Percentiles rank a stretch among this genome's conserved stretches.
Evolutionary conservation across 2,797 vertebrate species (phyloP).

Genomic region (Netta rufina): DNA sequence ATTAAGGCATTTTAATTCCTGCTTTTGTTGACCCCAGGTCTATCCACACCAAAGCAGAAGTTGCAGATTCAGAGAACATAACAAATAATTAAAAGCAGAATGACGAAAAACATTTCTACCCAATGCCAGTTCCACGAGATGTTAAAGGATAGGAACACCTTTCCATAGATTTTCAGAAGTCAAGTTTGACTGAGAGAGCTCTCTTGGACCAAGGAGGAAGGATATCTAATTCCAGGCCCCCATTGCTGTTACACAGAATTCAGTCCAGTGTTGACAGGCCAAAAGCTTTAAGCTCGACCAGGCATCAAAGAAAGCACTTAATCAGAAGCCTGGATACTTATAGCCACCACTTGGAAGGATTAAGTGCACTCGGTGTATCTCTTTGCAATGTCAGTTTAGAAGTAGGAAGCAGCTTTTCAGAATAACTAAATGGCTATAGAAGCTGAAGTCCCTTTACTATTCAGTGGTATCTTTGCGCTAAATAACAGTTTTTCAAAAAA

Average conservation of each 20-base stretch:
- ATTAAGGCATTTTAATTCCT: neutral
- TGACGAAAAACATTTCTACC: neutral
- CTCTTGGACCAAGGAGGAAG: neutral
- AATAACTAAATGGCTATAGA: neutral
- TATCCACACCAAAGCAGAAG: neutral
- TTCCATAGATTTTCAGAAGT: neutral
- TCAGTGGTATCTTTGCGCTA: neutral
- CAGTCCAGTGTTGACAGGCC: neutral
- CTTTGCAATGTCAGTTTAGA: neutral
- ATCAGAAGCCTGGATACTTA: neutral
- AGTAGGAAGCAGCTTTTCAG: neutral
- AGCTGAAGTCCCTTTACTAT: neutral
- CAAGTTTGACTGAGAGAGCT: rapidly evolving
- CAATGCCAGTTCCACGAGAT: neutral
- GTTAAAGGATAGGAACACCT: neutral
- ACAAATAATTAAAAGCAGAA: neutral
- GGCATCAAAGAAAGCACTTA: neutral
- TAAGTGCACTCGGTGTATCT: neutral
- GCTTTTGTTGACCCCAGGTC: neutral
- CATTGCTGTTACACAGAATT: no score
- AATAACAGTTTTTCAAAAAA: neutral
- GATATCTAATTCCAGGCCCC: rapidly evolving
- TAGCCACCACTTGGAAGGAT: neutral
- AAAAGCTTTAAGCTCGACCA: neutral
- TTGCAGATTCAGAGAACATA: neutral